Evolutionary conservation across 2,113 vertebrate genomes (phyloP), one percentile per base, ranked within the genome.

Genomic region (Hoplias malabaricus): DNA sequence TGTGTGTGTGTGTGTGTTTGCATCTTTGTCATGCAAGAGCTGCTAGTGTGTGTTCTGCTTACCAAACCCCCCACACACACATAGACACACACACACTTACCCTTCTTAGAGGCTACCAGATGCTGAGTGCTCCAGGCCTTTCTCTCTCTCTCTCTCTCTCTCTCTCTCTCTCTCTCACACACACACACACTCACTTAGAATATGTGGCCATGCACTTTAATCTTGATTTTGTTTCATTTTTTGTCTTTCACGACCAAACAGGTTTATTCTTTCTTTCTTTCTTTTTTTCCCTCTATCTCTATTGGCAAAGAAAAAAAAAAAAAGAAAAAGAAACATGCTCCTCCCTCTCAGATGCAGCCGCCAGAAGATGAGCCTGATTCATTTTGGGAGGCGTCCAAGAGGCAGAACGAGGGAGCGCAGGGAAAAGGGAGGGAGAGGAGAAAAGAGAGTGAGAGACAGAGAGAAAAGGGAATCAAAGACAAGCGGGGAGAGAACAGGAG

Each of bases 361-460:
- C 85, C 86, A 80, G 85, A 83, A 85, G 84, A 88, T 82, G 79
- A 87, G 78, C 69, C 62, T 83, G 83, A 86, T 86, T 87, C 84
- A 42, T 83, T 88, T 86, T 86, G 85, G 86, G 83, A 71, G 46
- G 13, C 25, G 36, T 86, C 81, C 85, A 85, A 78, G 34, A 84
- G 70, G 48, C 42, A 65, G 40, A 54, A 73, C 68, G 56, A 70
- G 78, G 72, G 75, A 73, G 76, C 9, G 38, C 72, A 43, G 54
- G 80, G 50, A 27, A 63, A 61, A 43, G 12, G 57, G 38, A 77
- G 16, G 33, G 12, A 59, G 33, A 77, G 16, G 33, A 48, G 36
- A 73, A 42, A n/a, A 33, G 65, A 36, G 43, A 38, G 4, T 80
- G 75, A 73, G 61, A 85, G 79, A 46, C 65, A 78, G 31, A 34